These are phyloP conservation scores for Phycodurus eques DNA, from an alignment of 2,113 vertebrate genomes.

Conservation along the genomic window DNA sequence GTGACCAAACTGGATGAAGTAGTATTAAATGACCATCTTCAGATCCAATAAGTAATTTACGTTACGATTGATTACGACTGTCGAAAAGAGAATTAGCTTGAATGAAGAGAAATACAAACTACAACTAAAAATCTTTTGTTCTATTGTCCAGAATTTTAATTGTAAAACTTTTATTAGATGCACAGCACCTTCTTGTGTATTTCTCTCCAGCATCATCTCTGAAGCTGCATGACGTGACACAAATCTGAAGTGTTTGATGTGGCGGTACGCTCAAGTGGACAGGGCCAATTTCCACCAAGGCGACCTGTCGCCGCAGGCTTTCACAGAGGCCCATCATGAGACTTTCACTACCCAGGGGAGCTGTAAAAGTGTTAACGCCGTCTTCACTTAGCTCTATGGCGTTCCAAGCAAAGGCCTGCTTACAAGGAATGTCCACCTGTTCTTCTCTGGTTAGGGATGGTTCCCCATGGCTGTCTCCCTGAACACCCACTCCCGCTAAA, in stretches of 20 bases:
- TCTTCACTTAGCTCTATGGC: constrained; percentile 43
- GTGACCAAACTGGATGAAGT: no score
- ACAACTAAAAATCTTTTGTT: not conserved
- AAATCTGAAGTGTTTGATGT: constrained; percentile 35
- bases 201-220: constrained; percentile 28
- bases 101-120: no score
- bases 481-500: constrained; percentile 17
- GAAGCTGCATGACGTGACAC: constrained; percentile 40
- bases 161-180: not conserved
- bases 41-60: no score
- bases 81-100: no score
- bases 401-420: constrained; percentile 44
- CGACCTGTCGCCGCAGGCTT: constrained; percentile 74
- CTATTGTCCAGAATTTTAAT: not conserved
- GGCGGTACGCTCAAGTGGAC: constrained; percentile 25
- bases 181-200: constrained; percentile 36
- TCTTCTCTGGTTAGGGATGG: constrained; percentile 43
- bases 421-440: constrained; percentile 66
- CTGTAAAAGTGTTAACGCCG: constrained; percentile 73
- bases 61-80: no score
- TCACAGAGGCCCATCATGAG: constrained; percentile 43
- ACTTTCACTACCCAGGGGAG: constrained; percentile 63
- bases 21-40: no score
- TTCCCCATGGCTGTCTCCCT: constrained; percentile 27
- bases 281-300: constrained; percentile 60